Percentiles rank a stretch among this genome's conserved stretches.
phyloP scores from a whole-genome alignment of 1,140 invertebrate genomes.

The Drosophila rhopaloa region DNA sequence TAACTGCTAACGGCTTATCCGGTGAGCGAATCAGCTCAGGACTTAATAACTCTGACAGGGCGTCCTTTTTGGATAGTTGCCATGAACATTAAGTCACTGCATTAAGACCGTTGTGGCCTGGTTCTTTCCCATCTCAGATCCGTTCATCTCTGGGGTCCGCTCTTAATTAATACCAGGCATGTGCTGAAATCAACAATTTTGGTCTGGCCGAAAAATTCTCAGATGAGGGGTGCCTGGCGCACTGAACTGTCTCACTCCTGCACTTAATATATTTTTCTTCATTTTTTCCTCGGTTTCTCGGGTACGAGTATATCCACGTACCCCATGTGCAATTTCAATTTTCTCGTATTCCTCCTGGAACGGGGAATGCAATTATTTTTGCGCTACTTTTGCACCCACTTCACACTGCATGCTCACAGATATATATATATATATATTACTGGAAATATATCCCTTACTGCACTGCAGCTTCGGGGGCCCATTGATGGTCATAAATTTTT shows the following conservation, averaged over 20 bases:
- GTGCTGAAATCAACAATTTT: slow-evolving; percentile 55
- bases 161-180: slow-evolving; percentile 72
- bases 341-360: slow-evolving; percentile 19
- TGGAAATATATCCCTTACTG: slow-evolving; percentile 5
- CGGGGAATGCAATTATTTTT: slow-evolving; percentile 74
- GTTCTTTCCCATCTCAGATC: slow-evolving; percentile 22
- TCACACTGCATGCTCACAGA: slow-evolving; percentile 21
- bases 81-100: slow-evolving; percentile 26
- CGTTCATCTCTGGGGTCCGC: slow-evolving; percentile 6
- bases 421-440: background rate
- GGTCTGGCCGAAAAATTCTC: slow-evolving; percentile 2
- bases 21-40: slow-evolving; percentile 58
- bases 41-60: slow-evolving; percentile 63
- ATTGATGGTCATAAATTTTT: slow-evolving; percentile 82
- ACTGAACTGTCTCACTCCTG: slow-evolving; percentile 44
- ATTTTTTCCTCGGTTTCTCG: background rate
- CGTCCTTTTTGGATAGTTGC: slow-evolving; percentile 32
- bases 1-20: slow-evolving; percentile 71
- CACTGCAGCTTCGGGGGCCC: slow-evolving; percentile 40
- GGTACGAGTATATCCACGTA: background rate
- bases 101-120: slow-evolving; percentile 18
- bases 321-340: slow-evolving; percentile 51
- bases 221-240: background rate
- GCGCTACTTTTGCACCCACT: slow-evolving; percentile 62
- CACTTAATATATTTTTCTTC: slow-evolving; percentile 38